Conservation (phyloP, 2,113 vertebrate genomes). For the Oncorhynchus tshawytscha region DNA sequence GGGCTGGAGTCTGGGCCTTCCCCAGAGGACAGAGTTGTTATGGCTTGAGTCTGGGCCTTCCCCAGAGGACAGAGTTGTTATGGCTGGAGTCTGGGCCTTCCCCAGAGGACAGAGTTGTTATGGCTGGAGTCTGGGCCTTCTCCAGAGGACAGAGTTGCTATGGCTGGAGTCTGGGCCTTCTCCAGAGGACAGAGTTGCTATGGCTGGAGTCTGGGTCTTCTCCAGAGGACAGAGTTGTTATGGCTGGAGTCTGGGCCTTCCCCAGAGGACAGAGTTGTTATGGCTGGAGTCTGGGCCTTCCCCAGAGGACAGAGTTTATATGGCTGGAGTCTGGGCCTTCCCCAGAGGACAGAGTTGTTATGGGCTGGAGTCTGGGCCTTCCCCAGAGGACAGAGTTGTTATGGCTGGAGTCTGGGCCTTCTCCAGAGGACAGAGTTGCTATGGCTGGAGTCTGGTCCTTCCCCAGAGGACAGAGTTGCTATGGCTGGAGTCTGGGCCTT, state of each 20-base stretch:
- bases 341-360: conserved; percentile 41
- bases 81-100: too few species aligned
- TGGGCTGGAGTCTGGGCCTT: conserved; percentile 68
- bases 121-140: conserved; percentile 74
- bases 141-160: conserved; percentile 82
- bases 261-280: conserved; percentile 41
- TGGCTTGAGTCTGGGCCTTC: too few species aligned
- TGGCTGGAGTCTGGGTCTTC: conserved; percentile 73
- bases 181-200: conserved; percentile 39
- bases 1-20: too few species aligned
- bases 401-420: conserved; percentile 60
- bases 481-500: conserved; percentile 60
- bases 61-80: too few species aligned
- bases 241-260: conserved; percentile 49
- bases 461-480: conserved; percentile 82
- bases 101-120: background rate
- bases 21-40: too few species aligned
- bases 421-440: conserved; percentile 40
- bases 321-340: conserved; percentile 32
- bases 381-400: conserved; percentile 81
- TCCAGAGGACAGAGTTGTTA: conserved; percentile 82
- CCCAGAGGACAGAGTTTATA: conserved; percentile 84
- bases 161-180: conserved; percentile 50
- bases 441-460: conserved; percentile 67
- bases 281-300: conserved; percentile 72